Evolutionary conservation across 2,888 invertebrate species (phyloP).

Genomic region (Trachelus iudaicus): DNA sequence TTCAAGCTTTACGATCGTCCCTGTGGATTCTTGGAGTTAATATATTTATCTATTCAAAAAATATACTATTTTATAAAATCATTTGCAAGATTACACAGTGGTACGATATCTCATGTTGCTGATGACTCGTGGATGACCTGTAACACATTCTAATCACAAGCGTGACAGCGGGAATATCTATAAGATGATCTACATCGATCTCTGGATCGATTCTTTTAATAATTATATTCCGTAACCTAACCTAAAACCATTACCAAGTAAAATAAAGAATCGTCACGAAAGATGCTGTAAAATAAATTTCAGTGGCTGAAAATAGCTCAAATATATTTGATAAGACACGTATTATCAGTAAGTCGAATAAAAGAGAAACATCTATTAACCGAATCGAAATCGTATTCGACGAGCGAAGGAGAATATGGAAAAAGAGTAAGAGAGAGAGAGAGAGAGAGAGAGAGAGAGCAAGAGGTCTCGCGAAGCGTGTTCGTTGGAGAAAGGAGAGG

Average conservation of each 20-base stretch:
- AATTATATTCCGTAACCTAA: background rate
- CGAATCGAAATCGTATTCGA: background rate
- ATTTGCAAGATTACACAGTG: constrained; percentile 23
- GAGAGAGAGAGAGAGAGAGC: constrained; percentile 25
- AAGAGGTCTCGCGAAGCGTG: constrained; percentile 21
- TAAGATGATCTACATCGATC: background rate
- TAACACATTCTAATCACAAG: background rate
- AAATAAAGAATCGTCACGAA: background rate
- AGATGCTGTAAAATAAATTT: background rate
- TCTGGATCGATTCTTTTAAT: background rate
- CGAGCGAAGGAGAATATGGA: constrained; percentile 15
- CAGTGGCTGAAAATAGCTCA: background rate
- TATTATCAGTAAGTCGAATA: background rate
- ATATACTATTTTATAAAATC: background rate
- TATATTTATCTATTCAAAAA: background rate
- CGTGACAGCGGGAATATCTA: background rate
- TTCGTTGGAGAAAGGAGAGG: background rate
- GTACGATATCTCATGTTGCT: constrained; percentile 3
- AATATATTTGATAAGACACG: background rate
- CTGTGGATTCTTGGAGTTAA: background rate
- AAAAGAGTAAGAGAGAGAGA: constrained; percentile 17
- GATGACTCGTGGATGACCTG: background rate
- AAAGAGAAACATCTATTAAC: background rate
- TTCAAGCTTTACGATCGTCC: background rate
- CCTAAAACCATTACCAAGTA: background rate